Evolutionary conservation across 2,113 vertebrate species (phyloP).

Genomic region (Chiloscyllium plagiosum): DNA sequence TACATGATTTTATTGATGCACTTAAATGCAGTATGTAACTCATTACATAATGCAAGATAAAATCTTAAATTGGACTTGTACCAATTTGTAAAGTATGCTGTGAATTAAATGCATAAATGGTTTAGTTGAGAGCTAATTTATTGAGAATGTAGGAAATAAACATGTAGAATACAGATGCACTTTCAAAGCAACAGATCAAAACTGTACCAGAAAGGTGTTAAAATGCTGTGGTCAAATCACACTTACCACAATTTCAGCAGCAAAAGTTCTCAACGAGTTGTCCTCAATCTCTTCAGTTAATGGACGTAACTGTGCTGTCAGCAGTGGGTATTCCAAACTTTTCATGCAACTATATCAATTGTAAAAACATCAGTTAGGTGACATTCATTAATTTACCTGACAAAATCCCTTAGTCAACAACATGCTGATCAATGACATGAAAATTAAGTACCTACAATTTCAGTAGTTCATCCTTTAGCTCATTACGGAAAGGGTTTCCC

Average conservation of each 20-base stretch:
- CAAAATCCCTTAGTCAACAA: background rate
- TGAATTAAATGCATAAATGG: background rate
- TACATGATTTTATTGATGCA: background rate
- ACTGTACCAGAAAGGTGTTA: background rate
- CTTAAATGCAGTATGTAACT: background rate
- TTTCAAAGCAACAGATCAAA: background rate
- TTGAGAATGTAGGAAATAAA: background rate
- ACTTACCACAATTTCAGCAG: constrained; percentile 74
- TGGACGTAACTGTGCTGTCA: constrained; percentile 69
- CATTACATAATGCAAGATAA: background rate
- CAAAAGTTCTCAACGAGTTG: constrained; percentile 70
- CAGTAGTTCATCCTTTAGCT: constrained; percentile 72
- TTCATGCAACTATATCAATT: constrained; percentile 73
- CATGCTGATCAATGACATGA: background rate
- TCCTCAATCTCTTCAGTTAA: constrained; percentile 60
- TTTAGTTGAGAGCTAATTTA: background rate
- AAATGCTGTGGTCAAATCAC: background rate
- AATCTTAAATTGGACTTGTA: background rate
- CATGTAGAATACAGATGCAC: background rate
- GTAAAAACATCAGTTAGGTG: constrained; percentile 42
- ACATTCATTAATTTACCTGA: constrained; percentile 23
- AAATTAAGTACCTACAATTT: constrained; percentile 71
- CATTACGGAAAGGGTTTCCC: constrained; percentile 47
- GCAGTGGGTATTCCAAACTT: constrained; percentile 75
- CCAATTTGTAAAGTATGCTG: background rate